phyloP scores from a whole-genome alignment of 2,888 invertebrate species.

The Perizoma affinitatum region DNA sequence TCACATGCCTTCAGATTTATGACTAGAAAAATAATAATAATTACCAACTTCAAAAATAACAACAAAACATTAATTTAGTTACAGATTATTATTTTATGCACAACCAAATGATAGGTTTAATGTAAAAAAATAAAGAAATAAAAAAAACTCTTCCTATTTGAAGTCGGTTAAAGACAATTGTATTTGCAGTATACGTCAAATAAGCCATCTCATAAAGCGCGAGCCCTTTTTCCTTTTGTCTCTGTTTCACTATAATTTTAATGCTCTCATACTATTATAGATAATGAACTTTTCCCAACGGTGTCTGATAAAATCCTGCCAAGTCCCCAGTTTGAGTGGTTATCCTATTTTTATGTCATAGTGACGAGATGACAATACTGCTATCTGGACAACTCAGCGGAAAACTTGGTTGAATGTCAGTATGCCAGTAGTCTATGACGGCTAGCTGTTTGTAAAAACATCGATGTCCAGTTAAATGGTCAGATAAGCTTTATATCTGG shows the following conservation, averaged over 20 bases:
- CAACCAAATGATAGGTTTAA: no score
- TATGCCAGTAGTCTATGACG: conserved; percentile 4
- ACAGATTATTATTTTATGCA: no score
- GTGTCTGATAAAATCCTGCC: background rate
- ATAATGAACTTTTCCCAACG: background rate
- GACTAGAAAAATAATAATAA: no score
- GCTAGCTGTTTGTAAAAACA: conserved; percentile 14
- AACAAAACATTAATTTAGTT: no score
- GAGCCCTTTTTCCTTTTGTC: background rate
- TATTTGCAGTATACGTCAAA: no score
- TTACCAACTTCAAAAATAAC: no score
- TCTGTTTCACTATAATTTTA: background rate
- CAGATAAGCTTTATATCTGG: conserved; percentile 14
- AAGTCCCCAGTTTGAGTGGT: background rate
- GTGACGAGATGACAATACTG: conserved; percentile 10
- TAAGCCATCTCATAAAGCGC: no score
- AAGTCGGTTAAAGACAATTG: no score
- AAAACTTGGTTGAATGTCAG: conserved; percentile 13
- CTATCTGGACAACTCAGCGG: conserved; percentile 3
- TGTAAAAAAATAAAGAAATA: no score
- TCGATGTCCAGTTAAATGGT: conserved; percentile 8
- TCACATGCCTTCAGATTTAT: no score
- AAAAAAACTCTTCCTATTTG: no score
- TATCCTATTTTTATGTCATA: background rate
- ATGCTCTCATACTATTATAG: background rate